These are phyloP conservation scores for Drosophila colorata DNA, from an alignment of 2,888 invertebrate genomes.

Conservation along the genomic window DNA sequence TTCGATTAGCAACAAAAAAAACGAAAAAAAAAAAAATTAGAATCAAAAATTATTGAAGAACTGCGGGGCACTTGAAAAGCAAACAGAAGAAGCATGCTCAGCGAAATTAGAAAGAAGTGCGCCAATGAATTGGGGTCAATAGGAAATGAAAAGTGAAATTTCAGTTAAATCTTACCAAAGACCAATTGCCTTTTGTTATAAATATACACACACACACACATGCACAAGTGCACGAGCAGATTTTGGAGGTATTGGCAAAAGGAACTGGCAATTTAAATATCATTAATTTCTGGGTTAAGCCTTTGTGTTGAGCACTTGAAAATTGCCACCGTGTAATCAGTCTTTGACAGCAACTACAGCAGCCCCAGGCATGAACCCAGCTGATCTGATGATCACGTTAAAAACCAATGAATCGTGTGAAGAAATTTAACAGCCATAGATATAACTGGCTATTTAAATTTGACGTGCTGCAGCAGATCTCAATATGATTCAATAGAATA, in stretches of 20 bases:
- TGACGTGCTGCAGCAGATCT: conserved; percentile 33
- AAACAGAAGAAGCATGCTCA: conserved; percentile 43
- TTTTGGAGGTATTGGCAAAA: conserved; percentile 49
- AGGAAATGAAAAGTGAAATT: conserved; percentile 83
- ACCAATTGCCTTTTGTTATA: conserved; percentile 52
- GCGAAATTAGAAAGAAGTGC: conserved; percentile 77
- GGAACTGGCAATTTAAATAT: conserved; percentile 81
- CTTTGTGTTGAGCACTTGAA: conserved; percentile 77
- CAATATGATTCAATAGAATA: background rate
- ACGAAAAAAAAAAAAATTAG: conserved; percentile 20
- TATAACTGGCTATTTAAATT: conserved; percentile 15
- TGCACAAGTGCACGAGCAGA: background rate
- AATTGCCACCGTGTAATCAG: conserved; percentile 79
- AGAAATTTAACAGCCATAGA: conserved; percentile 21
- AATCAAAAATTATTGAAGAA: conserved; percentile 53
- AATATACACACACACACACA: conserved; percentile 6
- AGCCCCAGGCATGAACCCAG: conserved; percentile 33
- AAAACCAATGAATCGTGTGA: conserved; percentile 33
- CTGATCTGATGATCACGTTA: conserved; percentile 42
- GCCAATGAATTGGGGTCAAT: conserved; percentile 78
- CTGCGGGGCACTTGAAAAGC: conserved; percentile 71
- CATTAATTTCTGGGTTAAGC: conserved; percentile 79
- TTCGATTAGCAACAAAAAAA: conserved; percentile 63
- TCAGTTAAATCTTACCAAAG: conserved; percentile 38
- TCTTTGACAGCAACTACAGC: conserved; percentile 60